Conservation (phyloP, 2,888 invertebrate species). For the Gortyna flavago region DNA sequence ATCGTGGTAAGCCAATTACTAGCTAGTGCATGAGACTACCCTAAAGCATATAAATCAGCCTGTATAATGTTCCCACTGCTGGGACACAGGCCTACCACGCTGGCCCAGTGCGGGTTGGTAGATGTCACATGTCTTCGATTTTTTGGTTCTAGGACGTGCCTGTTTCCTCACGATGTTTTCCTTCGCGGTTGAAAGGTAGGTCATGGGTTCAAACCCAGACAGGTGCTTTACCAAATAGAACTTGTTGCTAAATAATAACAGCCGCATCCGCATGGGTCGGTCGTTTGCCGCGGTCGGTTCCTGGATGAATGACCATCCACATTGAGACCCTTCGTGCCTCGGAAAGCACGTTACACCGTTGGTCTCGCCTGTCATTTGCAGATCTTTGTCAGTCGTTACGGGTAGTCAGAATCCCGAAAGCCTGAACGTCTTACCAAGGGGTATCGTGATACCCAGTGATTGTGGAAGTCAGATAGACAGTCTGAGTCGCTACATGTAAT, state of each 20-base stretch:
- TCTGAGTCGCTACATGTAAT: background rate
- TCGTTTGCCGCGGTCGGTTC: no score
- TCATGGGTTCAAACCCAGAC: no score
- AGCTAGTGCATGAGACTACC: background rate
- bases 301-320: background rate
- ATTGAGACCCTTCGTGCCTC: no score
- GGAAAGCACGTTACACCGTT: background rate
- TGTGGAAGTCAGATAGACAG: background rate
- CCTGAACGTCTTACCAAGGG: background rate
- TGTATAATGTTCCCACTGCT: no score
- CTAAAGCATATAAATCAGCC: background rate
- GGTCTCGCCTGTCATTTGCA: no score
- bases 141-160: no score
- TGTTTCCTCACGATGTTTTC: background rate
- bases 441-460: background rate
- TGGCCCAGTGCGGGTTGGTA: no score
- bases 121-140: no score
- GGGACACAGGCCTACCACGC: no score
- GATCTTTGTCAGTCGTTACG: background rate
- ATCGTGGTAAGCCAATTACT: no score
- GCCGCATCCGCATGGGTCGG: background rate
- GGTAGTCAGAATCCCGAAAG: background rate
- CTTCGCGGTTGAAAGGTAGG: background rate
- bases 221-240: background rate
- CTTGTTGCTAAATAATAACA: background rate